Evolutionary conservation across 2,113 vertebrate species (phyloP).

Genomic region (Smithornis capensis): DNA sequence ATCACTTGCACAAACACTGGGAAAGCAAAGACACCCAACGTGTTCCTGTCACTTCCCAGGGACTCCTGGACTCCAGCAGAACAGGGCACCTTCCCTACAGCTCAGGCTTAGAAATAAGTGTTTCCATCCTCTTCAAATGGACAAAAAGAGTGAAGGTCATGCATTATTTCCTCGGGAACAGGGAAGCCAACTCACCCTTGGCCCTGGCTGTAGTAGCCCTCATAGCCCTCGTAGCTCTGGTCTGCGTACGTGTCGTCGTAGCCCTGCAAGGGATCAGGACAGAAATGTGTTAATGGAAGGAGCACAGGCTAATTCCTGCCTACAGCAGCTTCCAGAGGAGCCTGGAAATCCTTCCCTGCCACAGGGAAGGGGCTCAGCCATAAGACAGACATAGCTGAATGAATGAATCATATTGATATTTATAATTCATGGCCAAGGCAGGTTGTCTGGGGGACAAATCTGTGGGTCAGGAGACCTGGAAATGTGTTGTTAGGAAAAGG

Average conservation of each 20-base stretch:
- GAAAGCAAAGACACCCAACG: background rate
- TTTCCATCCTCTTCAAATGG: background rate
- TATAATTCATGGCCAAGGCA: background rate
- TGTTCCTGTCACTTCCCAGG: background rate
- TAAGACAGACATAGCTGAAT: background rate
- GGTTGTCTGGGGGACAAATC: background rate
- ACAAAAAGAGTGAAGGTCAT: background rate
- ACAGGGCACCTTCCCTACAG: background rate
- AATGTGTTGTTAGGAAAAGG: background rate
- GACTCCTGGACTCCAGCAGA: background rate
- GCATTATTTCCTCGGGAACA: background rate
- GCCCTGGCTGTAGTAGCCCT: conserved; percentile 91
- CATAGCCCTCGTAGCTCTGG: conserved; percentile 89
- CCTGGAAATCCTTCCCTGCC: background rate
- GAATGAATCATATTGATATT: rapidly evolving
- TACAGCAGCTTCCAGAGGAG: background rate
- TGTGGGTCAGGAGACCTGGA: background rate
- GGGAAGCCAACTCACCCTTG: conserved; percentile 83
- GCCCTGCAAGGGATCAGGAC: conserved; percentile 69
- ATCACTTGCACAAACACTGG: background rate
- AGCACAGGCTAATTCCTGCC: background rate
- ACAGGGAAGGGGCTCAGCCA: background rate
- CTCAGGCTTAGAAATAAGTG: background rate
- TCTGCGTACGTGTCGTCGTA: conserved; percentile 92
- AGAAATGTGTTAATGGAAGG: background rate